Base-by-base conservation (phyloP, 2,797 vertebrate species). In the Buceros bicornis region DNA sequence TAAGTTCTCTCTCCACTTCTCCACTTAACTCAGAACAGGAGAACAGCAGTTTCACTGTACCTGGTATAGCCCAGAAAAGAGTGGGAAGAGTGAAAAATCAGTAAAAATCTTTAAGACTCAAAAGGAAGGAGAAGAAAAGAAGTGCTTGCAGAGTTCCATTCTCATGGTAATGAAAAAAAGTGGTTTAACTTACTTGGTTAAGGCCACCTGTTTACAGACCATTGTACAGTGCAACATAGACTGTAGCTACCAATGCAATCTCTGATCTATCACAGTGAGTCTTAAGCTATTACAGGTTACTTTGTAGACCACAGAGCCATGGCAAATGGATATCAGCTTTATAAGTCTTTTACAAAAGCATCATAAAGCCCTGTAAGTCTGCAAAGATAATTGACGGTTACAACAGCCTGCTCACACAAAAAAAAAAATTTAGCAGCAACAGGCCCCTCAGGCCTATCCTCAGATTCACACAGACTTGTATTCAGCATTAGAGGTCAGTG, bases 161-260 rank as follows among this genome's bases (percentile, higher is more conserved):
- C 40, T n/a, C 3, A 21, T 0, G 4, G 4, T 28, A 70, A 62
- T 19, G 28, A 57, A 72, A 35, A 19, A 56, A 1, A 1, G 29
- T 8, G 8, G 14, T 57, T 82, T 56, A 47, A 78, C 19, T 50
- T 42, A 19, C 1, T 5, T 67, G 40, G 3, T n/a, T 67, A 87
- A 50, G n/a, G 66, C 25, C 29, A 56, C 28, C 14, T 29, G 14
- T 65, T 89, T 50, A 58, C 16, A 73, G 65, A 70, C 58, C 3
- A 1, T 4, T 54, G 18, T 61, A 31, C 13, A 56, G 45, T 2
- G 10, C 31, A 81, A 33, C 0, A 0, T 2, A 50, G 62, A 64
- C 31, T 48, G 28, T 6, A 33, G 43, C 24, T 82, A 51, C 20
- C n/a, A 69, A 8, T 6, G 9, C 10, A 22, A 20, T 73, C 45